phyloP scores from a whole-genome alignment of 1,140 invertebrate genomes.

The Drosophila orosa region DNA sequence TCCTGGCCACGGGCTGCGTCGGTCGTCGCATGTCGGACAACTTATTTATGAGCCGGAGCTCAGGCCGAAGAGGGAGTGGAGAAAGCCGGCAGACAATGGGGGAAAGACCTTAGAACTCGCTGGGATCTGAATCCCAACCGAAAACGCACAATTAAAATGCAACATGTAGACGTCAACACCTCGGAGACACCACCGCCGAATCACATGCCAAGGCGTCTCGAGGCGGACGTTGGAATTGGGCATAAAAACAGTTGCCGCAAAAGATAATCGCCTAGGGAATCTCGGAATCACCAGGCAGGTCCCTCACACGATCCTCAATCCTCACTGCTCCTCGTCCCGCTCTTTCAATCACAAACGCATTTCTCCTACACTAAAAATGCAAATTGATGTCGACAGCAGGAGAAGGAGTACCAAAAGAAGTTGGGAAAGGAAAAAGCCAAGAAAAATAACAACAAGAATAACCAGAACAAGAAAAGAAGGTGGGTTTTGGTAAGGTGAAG shows the following conservation, averaged over 20 bases:
- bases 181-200: constrained; percentile 49
- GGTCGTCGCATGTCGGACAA: constrained; percentile 72
- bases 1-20: constrained; percentile 41
- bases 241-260: constrained; percentile 76
- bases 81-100: constrained; percentile 2
- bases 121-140: constrained; percentile 24
- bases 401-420: constrained; percentile 9
- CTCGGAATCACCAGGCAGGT: constrained; percentile 30
- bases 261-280: constrained; percentile 71
- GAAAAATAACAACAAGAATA: constrained; percentile 42
- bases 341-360: constrained; percentile 75
- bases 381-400: constrained; percentile 60
- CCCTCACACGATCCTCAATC: constrained; percentile 14
- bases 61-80: constrained; percentile 5
- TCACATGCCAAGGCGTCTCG: constrained; percentile 78
- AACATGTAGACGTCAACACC: constrained; percentile 80
- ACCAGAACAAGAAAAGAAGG: constrained; percentile 17
- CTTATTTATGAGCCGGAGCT: constrained; percentile 68
- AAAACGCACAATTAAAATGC: constrained; percentile 78
- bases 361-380: constrained; percentile 73
- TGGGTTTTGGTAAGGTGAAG: neutral
- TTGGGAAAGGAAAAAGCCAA: constrained; percentile 16
- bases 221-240: constrained; percentile 81
- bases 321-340: constrained; percentile 1
- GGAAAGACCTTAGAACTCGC: constrained; percentile 28